Evolutionary conservation across 2,113 vertebrate species (phyloP), one percentile per base, ranked within the genome.

Genomic region (Aphyosemion australe): DNA sequence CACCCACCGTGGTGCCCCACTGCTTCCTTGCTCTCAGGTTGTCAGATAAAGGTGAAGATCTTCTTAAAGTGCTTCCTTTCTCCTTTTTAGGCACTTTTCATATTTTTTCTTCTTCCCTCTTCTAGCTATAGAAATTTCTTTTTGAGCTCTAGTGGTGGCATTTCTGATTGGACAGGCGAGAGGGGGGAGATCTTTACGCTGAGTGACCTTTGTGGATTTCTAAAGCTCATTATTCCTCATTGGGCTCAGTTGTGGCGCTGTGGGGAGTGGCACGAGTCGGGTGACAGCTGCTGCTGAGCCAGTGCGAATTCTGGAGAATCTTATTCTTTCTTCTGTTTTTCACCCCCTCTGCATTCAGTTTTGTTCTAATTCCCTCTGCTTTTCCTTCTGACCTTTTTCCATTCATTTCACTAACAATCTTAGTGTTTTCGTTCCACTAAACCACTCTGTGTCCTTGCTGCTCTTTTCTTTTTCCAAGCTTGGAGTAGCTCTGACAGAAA

Each of bases 181-280:
- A 65, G 59, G 65, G 73, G 69, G 69, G 76, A 66, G 75, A 76
- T 81, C 82, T 84, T 80, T 84, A 72, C 80, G 71, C 84, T 80
- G 77, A 79, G 69, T 90, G 90, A 91, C 85, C 87, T 92, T 92
- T 89, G 68, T 74, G 81, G 80, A 77, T 88, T 86, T 89, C 84
- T 90, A 89, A 90, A 84, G 86, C 88, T 90, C 88, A 90, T 90
- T 85, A 88, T 90, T 89, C 87, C 80, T 85, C 74, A 57, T 87
- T 68, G 83, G 82, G 72, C 86, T 84, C 69, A 64, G 83, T 70
- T 41, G 75, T 53, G 63, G 75, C 72, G 8, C 85, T 65, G 76
- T 70, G 57, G 80, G 83, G 74, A 80, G 85, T 66, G 75, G 78
- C 74, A 57, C 65, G 52, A 60, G 73, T 76, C 73, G 78, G 50